Conservation (phyloP, 2,797 vertebrate genomes). For the Euphonia xanthogaster region DNA sequence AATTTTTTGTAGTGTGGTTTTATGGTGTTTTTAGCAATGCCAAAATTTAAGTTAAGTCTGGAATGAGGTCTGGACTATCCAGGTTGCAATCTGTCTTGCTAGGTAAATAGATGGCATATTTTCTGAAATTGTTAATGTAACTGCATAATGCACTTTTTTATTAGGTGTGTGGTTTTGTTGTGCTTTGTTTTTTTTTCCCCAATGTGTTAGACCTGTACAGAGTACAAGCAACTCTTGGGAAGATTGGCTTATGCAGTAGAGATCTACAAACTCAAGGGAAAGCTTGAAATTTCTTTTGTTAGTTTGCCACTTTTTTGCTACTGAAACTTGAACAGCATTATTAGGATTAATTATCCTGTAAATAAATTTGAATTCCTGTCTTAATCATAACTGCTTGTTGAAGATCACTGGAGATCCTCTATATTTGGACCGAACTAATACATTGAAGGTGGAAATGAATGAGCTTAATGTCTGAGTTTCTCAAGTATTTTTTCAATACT, state of each 20-base stretch:
- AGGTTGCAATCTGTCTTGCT: not conserved
- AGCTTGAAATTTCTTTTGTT: not conserved
- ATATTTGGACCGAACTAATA: not conserved
- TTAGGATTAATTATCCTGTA: not conserved
- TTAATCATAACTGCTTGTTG: not conserved
- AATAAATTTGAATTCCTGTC: not conserved
- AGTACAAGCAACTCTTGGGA: not conserved
- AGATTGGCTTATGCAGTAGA: not conserved
- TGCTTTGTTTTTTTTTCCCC: too few species aligned
- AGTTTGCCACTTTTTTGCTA: not conserved
- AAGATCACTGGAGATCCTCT: not conserved
- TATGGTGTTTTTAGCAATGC: not conserved
- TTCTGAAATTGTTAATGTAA: not conserved
- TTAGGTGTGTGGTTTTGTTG: not conserved
- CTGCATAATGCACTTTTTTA: not conserved
- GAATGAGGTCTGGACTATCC: not conserved
- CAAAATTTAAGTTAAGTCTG: not conserved
- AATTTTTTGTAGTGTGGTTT: not conserved
- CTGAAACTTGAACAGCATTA: not conserved
- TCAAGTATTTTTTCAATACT: not conserved
- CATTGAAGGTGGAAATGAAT: not conserved
- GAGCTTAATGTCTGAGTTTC: not conserved
- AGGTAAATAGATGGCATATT: not conserved
- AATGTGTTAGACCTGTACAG: not conserved
- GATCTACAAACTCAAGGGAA: not conserved